Evolutionary conservation across 2,797 vertebrate genomes (phyloP).

Genomic region (Natrix natrix): DNA sequence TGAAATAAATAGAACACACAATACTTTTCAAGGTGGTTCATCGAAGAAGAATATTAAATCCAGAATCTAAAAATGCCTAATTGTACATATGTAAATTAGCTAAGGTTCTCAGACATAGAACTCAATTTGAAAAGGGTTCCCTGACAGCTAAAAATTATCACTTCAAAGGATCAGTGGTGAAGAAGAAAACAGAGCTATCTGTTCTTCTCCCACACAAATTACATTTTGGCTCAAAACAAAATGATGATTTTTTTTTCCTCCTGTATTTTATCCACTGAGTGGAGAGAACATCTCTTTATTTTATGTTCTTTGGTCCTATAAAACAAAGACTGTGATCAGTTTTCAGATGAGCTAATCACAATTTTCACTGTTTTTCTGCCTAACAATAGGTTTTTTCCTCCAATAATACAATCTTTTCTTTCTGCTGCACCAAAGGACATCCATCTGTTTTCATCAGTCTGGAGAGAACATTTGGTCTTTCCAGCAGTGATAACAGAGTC

Average conservation of each 20-base stretch:
- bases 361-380: not conserved
- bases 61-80: not conserved
- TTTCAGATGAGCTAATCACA: slow-evolving; percentile 2
- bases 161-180: not conserved
- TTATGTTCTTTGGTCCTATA: not conserved
- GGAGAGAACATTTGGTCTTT: slow-evolving; percentile 36
- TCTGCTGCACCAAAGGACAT: slow-evolving; percentile 15
- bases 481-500: slow-evolving; percentile 24
- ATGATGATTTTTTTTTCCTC: not conserved
- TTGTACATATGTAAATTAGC: not conserved
- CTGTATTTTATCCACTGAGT: not conserved
- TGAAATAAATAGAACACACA: not conserved
- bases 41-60: not conserved
- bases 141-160: not conserved
- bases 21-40: not conserved
- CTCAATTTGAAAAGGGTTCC: not conserved
- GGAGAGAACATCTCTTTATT: not conserved
- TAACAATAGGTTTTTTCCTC: not conserved
- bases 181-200: not conserved
- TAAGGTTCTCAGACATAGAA: not conserved
- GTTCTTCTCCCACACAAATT: not conserved
- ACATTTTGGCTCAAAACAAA: not conserved
- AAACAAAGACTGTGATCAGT: slow-evolving; percentile 18
- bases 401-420: slow-evolving; percentile 16
- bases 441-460: slow-evolving; percentile 25